These are phyloP conservation scores for Exephanes ischioxanthus DNA, from an alignment of 2,888 invertebrate species.

Conservation along the genomic window DNA sequence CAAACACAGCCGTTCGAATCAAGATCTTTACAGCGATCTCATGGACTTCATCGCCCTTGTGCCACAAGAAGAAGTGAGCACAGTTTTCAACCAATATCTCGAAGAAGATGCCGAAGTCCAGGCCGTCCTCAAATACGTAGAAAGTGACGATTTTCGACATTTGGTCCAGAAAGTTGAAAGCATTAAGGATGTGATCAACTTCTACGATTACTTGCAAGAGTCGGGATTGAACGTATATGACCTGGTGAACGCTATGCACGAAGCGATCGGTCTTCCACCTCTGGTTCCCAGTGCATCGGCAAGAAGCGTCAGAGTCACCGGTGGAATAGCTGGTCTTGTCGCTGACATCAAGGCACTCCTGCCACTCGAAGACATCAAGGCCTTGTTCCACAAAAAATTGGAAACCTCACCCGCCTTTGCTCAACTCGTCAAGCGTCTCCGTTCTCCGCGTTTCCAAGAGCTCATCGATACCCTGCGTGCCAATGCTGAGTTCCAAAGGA, in stretches of 20 bases:
- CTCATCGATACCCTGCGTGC: constrained; percentile 68
- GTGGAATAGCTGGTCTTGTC: constrained; percentile 69
- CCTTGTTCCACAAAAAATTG: constrained; percentile 76
- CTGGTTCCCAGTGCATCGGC: constrained; percentile 1
- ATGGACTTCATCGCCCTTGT: constrained; percentile 65
- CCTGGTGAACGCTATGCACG: constrained; percentile 61
- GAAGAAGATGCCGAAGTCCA: constrained; percentile 64
- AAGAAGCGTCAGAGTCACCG: constrained; percentile 15
- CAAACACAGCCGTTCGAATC: neutral
- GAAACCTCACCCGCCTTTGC: constrained; percentile 73
- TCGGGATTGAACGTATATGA: constrained; percentile 66
- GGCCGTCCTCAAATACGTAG: constrained; percentile 64
- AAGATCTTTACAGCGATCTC: constrained; percentile 42
- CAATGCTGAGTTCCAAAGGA: constrained; percentile 63
- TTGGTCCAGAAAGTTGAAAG: constrained; percentile 61
- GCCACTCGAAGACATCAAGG: constrained; percentile 75
- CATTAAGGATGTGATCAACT: constrained; percentile 64
- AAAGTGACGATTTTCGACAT: constrained; percentile 65
- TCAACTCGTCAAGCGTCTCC: constrained; percentile 70
- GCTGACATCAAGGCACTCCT: constrained; percentile 73
- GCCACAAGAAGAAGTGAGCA: constrained; percentile 62
- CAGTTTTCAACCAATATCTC: constrained; percentile 50
- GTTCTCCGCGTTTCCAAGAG: constrained; percentile 70
- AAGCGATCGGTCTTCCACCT: constrained; percentile 49
- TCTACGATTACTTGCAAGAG: constrained; percentile 62